These are phyloP conservation scores for Oreochromis spilurus DNA, from an alignment of 2,113 vertebrate genomes.

Conservation along the genomic window DNA sequence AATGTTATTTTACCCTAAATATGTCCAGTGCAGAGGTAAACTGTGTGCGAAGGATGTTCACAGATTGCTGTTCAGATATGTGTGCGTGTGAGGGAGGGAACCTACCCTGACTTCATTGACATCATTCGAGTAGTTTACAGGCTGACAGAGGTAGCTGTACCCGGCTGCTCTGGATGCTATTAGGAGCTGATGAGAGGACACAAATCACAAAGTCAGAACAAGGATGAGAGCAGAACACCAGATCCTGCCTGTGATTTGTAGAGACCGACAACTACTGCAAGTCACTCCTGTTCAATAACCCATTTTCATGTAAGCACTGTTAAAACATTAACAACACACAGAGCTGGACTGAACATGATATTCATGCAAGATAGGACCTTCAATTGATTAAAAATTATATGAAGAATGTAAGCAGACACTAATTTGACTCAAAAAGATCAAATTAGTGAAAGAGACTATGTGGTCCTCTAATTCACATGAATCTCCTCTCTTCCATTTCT, in stretches of 20 bases:
- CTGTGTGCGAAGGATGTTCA: background rate
- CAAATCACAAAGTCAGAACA: background rate
- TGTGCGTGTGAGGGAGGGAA: background rate
- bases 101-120: constrained; percentile 97
- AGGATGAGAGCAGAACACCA: background rate
- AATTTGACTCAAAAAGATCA: background rate
- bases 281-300: background rate
- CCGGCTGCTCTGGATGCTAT: constrained; percentile 87
- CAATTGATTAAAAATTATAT: background rate
- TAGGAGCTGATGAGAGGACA: constrained; percentile 79
- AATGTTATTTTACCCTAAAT: background rate
- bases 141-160: constrained; percentile 97
- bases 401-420: background rate
- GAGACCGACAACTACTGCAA: background rate
- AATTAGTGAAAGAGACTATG: background rate
- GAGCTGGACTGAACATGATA: background rate
- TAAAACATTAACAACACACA: background rate
- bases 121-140: constrained; percentile 91
- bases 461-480: background rate
- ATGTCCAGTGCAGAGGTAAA: background rate
- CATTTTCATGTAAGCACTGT: background rate
- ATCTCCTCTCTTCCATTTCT: background rate
- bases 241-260: background rate
- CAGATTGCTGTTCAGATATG: background rate
- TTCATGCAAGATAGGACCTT: background rate